Evolutionary conservation across 2,113 vertebrate species (phyloP), one percentile per base, ranked within the genome.

Genomic region (Aleadryas rufinucha): DNA sequence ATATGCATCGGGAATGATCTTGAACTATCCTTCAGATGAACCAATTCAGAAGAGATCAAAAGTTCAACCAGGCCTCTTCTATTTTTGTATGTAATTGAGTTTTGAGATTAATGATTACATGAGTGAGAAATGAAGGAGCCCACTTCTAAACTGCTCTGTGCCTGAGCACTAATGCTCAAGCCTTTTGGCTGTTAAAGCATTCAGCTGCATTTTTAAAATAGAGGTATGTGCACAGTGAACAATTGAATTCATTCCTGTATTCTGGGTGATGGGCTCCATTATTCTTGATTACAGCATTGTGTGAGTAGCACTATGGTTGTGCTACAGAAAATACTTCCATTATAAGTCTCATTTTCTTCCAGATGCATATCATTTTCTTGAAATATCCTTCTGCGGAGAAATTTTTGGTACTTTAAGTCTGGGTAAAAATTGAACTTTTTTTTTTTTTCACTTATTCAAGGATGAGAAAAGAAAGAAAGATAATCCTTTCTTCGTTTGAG

Each of bases 201-300:
- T 90, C 3, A 8, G 33, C 33, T 64, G 20, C 72, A 56, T 90
- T 93, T 95, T 91, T 44, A 93, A 96, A 94, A 86, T 78, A 95
- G 71, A 96, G 92, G 90, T 93, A 90, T 89, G 83, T 78, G 68
- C 69, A 50, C 2, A 0, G 52, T 2, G 60, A 96, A 88, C 93
- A 96, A 94, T 41, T 66, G 78, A 93, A 86, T 88, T 89, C 71
- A 59, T 93, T 95, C 79, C 64, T 47, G 41, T 75, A 44, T 42
- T 60, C 52, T 3, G 20, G 44, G 68, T 2, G 6, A 96, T 90
- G 72, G 83, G 56, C 52, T 95, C 79, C 76, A 92, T 97, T 97
- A 95, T 93, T 95, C 93, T 93, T 88, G 79, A 96, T 97, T 94
- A 96, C 79, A 84, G 79, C 64, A 92, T 93, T 93, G 88, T 96